Conservation (phyloP, 2,888 invertebrate genomes). For the Polyommatus iphigenia region DNA sequence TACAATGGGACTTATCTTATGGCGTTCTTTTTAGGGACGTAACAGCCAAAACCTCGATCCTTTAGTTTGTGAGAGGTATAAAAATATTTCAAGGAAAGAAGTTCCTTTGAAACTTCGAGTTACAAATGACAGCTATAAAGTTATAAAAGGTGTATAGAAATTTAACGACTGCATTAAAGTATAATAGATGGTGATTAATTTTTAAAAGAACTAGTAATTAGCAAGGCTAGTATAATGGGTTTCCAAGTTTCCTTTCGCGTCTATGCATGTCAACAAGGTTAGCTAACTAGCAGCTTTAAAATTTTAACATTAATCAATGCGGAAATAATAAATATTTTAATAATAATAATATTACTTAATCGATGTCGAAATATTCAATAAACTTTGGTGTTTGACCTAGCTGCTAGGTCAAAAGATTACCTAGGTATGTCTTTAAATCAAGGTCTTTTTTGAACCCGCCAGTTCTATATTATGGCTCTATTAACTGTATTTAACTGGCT, state of each 20-base stretch:
- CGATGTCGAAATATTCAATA: background rate
- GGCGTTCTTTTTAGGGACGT: conserved; percentile 49
- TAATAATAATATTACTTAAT: background rate
- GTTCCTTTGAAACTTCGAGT: conserved; percentile 12
- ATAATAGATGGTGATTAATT: background rate
- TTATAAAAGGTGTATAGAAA: background rate
- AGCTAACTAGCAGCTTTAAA: background rate
- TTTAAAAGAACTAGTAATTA: conserved; percentile 10
- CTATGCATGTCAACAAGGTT: conserved; percentile 15
- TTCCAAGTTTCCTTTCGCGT: background rate
- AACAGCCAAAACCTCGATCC: conserved; percentile 48
- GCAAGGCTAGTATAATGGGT: background rate
- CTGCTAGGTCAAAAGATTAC: background rate
- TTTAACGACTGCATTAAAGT: background rate
- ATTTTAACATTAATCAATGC: background rate
- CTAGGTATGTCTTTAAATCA: background rate
- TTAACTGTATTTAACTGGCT: no score
- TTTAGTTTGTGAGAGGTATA: conserved; percentile 42
- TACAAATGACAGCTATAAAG: background rate
- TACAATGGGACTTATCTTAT: conserved; percentile 48
- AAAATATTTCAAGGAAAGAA: conserved; percentile 21
- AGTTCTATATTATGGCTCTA: background rate
- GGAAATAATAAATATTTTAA: background rate
- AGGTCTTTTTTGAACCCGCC: background rate
- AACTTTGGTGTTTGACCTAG: conserved; percentile 6